A percentile compares a stretch with the other conserved stretches of the same genome.
These are phyloP conservation scores for Myiozetetes cayanensis DNA, from an alignment of 2,113 vertebrate genomes.

Conservation along the genomic window DNA sequence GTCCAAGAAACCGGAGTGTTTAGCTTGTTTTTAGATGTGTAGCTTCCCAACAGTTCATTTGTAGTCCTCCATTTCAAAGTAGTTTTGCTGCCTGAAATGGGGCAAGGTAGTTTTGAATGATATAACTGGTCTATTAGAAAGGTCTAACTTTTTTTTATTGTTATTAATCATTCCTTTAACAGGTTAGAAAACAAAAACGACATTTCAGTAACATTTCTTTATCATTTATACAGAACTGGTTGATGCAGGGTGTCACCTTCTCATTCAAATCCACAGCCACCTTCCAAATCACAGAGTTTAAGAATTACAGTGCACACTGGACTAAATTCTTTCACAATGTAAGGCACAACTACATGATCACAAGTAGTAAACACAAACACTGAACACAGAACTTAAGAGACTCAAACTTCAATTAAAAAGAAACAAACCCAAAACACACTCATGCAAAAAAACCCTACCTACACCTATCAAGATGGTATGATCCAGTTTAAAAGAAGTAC, in stretches of 20 bases:
- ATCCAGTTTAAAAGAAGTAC: conserved; percentile 77
- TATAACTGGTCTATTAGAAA: conserved; percentile 75
- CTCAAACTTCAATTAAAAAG: conserved; percentile 46
- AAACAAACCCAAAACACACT: conserved; percentile 24
- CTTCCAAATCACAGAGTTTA: conserved; percentile 62
- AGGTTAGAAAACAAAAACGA: conserved; percentile 84
- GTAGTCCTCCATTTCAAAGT: background rate
- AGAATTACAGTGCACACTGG: conserved; percentile 73
- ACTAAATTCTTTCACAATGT: conserved; percentile 76
- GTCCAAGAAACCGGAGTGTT: background rate
- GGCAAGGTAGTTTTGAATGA: conserved; percentile 45
- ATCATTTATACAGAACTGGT: conserved; percentile 59
- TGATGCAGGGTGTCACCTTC: conserved; percentile 36
- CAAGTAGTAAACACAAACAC: conserved; percentile 73
- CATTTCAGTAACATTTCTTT: conserved; percentile 76
- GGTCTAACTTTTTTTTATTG: conserved; percentile 79
- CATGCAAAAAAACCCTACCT: conserved; percentile 73
- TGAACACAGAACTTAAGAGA: conserved; percentile 62
- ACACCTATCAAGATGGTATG: conserved; percentile 64
- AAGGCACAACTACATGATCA: conserved; percentile 87
- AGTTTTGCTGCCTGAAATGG: background rate
- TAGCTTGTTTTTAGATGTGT: background rate
- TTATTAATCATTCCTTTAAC: conserved; percentile 74
- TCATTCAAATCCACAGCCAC: conserved; percentile 59
- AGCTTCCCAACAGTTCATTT: background rate